Conservation (phyloP, 37 sponge, comb jelly and placozoan genomes). For the Chondrosia reniformis region DNA sequence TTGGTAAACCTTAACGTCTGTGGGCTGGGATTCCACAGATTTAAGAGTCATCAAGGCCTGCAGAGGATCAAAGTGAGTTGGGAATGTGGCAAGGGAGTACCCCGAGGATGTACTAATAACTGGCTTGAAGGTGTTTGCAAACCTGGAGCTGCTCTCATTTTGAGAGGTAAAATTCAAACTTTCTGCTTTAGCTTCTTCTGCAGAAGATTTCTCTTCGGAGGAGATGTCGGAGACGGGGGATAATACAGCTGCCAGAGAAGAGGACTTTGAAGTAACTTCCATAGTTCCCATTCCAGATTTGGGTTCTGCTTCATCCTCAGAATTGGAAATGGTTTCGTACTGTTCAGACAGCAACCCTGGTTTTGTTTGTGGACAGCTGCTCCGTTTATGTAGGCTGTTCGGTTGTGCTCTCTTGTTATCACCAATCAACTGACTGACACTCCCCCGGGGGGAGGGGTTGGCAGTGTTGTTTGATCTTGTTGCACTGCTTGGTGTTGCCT, state of each 20-base stretch:
- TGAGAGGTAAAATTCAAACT: background rate
- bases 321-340: slow-evolving; percentile 3
- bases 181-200: no score
- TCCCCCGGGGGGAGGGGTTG: slow-evolving; percentile 20
- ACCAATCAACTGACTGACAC: background rate
- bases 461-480: slow-evolving; percentile 17
- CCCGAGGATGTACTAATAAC: background rate
- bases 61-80: slow-evolving; percentile 51
- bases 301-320: background rate
- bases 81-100: background rate
- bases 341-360: slow-evolving; percentile 4
- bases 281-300: background rate
- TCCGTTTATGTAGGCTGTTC: no score
- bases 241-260: background rate
- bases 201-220: background rate
- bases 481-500: background rate
- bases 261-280: background rate
- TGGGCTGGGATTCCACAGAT: background rate
- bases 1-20: slow-evolving; percentile 11
- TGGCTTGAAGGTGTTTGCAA: slow-evolving; percentile 3
- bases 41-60: slow-evolving; percentile 16
- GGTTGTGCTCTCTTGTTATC: background rate
- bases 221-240: slow-evolving; percentile 54
- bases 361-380: background rate
- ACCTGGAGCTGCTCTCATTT: background rate